Conservation (phyloP, 2,113 vertebrate genomes). For the Todiramphus chloris region DNA sequence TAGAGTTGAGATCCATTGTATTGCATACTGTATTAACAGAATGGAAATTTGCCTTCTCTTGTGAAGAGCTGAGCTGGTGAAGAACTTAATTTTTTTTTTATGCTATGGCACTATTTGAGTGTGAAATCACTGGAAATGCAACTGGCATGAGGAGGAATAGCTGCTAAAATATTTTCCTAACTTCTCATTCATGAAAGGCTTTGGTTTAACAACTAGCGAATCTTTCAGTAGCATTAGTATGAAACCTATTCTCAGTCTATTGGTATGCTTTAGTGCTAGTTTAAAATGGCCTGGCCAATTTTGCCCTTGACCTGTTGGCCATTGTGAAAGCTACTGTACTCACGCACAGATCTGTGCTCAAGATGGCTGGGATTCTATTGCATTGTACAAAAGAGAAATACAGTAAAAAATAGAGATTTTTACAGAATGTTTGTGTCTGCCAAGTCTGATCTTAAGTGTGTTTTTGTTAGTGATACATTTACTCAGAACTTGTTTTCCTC, state of each 20-base stretch:
- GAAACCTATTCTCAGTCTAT: background rate
- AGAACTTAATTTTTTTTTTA: background rate
- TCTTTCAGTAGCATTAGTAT: background rate
- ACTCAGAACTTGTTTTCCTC: background rate
- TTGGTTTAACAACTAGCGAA: background rate
- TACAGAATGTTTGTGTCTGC: background rate
- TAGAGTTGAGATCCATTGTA: constrained; percentile 7
- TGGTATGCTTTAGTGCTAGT: background rate
- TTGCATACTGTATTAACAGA: background rate
- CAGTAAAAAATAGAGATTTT: background rate
- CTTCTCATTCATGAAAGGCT: background rate
- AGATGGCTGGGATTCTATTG: background rate
- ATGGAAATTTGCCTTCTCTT: constrained; percentile 9
- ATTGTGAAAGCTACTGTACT: background rate
- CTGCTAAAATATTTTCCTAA: background rate
- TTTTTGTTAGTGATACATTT: background rate
- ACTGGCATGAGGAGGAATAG: background rate
- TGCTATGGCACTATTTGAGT: background rate
- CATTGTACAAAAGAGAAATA: background rate
- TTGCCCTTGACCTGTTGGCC: background rate
- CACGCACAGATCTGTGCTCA: background rate
- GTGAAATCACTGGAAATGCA: background rate
- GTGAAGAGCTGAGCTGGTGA: background rate
- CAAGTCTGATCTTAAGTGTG: background rate
- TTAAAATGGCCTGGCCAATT: background rate